Conservation (phyloP, 2,797 vertebrate species). For the Labroides dimidiatus region DNA sequence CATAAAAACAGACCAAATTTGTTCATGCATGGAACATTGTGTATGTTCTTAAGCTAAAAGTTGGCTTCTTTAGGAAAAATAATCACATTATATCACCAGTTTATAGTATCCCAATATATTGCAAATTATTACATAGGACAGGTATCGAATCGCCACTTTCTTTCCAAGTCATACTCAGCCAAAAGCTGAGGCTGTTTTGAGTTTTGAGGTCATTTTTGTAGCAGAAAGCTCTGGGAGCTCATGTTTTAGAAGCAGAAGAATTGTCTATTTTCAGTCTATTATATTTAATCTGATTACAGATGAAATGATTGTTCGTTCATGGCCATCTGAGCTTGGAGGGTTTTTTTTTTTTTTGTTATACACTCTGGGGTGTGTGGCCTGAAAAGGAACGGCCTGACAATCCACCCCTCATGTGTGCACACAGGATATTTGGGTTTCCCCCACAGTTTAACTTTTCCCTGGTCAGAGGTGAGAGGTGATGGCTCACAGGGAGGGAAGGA, state of each 20-base stretch:
- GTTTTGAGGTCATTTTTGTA: no score
- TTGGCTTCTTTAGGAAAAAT: no score
- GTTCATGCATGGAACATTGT: no score
- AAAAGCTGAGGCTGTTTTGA: no score
- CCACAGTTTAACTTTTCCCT: conserved; percentile 65
- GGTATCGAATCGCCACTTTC: no score
- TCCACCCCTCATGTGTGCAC: conserved; percentile 64
- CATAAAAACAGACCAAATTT: no score
- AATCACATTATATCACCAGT: no score
- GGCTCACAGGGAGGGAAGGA: conserved; percentile 75
- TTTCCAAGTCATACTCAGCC: no score
- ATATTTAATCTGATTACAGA: conserved; percentile 42
- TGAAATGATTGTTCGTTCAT: conserved; percentile 27
- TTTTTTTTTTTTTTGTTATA: conserved; percentile 53
- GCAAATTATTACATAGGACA: no score
- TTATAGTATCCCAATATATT: no score
- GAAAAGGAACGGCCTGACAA: conserved; percentile 57
- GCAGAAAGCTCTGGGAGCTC: no score
- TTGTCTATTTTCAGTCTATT: conserved; percentile 40
- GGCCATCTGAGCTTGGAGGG: conserved; percentile 49
- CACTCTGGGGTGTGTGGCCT: conserved; percentile 59
- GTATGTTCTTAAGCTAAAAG: no score
- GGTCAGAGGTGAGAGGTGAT: conserved; percentile 81
- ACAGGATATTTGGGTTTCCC: conserved; percentile 83
- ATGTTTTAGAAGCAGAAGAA: conserved; percentile 41